Percentiles rank a stretch among this genome's conserved stretches.
phyloP scores from a whole-genome alignment of 2,888 invertebrate species.

The Uropetala carovei region DNA sequence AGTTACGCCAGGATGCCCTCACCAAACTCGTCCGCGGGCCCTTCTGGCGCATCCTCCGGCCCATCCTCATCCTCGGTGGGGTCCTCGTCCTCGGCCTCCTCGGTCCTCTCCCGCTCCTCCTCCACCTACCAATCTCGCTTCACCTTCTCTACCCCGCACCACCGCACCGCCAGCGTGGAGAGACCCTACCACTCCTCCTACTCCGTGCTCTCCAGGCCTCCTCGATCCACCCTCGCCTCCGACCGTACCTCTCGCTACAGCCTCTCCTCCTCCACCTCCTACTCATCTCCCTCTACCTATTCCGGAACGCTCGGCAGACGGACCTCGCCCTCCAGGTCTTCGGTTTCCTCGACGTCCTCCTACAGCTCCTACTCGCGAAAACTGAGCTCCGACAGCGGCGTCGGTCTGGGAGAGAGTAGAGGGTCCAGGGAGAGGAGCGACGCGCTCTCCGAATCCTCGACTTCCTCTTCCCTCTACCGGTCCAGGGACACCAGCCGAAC shows the following conservation, averaged over 20 bases:
- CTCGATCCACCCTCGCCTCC: conserved; percentile 6
- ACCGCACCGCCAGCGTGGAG: conserved; percentile 62
- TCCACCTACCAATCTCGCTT: conserved; percentile 34
- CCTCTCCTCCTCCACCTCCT: conserved; percentile 5
- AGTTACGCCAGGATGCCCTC: conserved; percentile 60
- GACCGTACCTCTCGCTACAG: conserved; percentile 41
- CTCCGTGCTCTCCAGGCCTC: conserved; percentile 42
- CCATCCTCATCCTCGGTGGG: conserved; percentile 24
- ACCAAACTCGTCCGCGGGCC: conserved; percentile 43
- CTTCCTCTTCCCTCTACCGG: conserved; percentile 22
- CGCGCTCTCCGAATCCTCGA: conserved; percentile 35
- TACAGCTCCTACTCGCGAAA: conserved; percentile 37
- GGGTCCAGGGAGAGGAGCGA: conserved; percentile 57
- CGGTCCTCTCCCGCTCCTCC: conserved; percentile 55
- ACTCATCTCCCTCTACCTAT: background rate
- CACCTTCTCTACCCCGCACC: conserved; percentile 1
- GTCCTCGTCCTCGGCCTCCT: conserved; percentile 31
- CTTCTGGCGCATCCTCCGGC: conserved; percentile 33
- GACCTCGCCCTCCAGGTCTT: conserved; percentile 47
- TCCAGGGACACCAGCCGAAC: conserved; percentile 53
- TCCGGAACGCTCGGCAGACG: conserved; percentile 23
- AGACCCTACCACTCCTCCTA: conserved; percentile 33
- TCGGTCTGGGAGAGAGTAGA: conserved; percentile 25
- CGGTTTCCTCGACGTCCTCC: conserved; percentile 22
- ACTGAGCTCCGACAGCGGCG: conserved; percentile 25